A percentile compares a stretch with the other conserved stretches of the same genome.
Evolutionary conservation across 1,140 invertebrate genomes (phyloP).

Genomic region (Drosophila subpulchrella): DNA sequence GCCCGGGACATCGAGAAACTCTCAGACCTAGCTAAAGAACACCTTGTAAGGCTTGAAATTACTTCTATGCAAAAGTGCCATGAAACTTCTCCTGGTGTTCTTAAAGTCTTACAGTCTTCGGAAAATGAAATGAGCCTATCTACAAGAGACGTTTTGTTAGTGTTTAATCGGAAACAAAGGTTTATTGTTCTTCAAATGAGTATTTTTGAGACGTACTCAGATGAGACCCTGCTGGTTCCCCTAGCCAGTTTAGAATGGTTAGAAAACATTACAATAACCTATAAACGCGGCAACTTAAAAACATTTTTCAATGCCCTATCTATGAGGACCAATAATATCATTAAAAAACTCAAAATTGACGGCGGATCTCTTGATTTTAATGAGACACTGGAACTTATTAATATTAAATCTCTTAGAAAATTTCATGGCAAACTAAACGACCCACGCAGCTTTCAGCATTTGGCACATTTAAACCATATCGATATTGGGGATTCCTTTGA

Average conservation of each 20-base stretch:
- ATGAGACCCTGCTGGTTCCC: background rate
- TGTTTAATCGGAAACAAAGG: background rate
- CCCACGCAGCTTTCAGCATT: background rate
- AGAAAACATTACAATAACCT: background rate
- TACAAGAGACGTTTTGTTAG: background rate
- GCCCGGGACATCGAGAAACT: background rate
- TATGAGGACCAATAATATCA: background rate
- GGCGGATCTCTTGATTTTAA: background rate
- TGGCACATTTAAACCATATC: background rate
- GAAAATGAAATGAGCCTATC: background rate
- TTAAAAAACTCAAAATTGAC: background rate
- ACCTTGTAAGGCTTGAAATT: background rate
- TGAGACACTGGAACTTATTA: constrained; percentile 8
- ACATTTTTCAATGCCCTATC: background rate
- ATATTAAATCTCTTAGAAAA: background rate
- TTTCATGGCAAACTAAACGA: background rate
- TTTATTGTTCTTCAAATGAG: background rate
- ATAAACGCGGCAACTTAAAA: constrained; percentile 1
- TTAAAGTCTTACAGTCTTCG: background rate
- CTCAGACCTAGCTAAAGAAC: background rate
- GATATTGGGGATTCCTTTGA: background rate
- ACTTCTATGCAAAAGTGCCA: background rate
- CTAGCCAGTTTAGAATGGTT: background rate
- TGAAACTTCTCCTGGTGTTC: background rate
- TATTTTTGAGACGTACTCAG: background rate